Evolutionary conservation across 2,113 vertebrate species (phyloP).

Genomic region (Corythoichthys intestinalis): DNA sequence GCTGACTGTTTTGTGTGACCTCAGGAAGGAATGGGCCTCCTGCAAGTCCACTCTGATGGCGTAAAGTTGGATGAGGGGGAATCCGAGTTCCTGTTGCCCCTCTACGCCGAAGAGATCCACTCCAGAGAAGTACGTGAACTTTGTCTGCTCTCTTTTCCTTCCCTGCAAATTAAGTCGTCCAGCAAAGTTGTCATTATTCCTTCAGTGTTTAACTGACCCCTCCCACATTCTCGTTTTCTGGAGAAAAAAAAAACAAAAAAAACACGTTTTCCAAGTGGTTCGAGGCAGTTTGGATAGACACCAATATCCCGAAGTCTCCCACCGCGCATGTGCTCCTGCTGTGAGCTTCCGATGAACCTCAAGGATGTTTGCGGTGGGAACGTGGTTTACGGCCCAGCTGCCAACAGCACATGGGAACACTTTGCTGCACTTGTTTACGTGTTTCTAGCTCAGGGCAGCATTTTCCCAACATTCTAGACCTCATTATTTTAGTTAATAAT

Average conservation of each 20-base stretch:
- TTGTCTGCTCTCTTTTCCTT: conserved; percentile 9
- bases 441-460: conserved; percentile 48
- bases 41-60: conserved; percentile 83
- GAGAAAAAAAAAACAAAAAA: background rate
- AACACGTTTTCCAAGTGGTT: conserved; percentile 10
- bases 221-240: conserved; percentile 6
- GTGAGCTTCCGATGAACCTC: conserved; percentile 59
- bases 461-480: conserved; percentile 30
- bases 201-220: conserved; percentile 23
- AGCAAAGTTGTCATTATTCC: conserved; percentile 19
- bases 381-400: conserved; percentile 52
- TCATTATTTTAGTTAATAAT: conserved; percentile 23
- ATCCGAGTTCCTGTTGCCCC: conserved; percentile 89
- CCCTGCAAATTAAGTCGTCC: conserved; percentile 4
- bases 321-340: conserved; percentile 33
- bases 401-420: conserved; percentile 68
- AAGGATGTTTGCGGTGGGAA: conserved; percentile 59
- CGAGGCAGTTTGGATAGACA: conserved; percentile 24
- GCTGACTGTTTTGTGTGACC: background rate
- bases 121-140: conserved; percentile 83
- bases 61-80: conserved; percentile 92
- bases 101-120: conserved; percentile 91
- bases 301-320: conserved; percentile 12
- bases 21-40: conserved; percentile 90
- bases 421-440: conserved; percentile 67